Evolutionary conservation across 2,888 invertebrate genomes (phyloP).

Genomic region (Phlogophora meticulosa): DNA sequence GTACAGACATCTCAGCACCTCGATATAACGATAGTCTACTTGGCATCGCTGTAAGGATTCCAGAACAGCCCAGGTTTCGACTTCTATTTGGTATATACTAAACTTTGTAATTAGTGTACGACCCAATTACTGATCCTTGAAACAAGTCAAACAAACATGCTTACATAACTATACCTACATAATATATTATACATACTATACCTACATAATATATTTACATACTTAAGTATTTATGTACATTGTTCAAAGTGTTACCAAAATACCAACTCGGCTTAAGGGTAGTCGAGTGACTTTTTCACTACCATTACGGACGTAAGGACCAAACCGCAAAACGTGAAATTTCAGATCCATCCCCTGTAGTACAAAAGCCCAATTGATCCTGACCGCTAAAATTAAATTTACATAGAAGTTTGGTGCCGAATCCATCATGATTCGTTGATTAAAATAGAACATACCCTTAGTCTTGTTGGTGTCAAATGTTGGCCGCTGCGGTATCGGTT

Average conservation of each 20-base stretch:
- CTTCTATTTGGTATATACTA: too few species aligned
- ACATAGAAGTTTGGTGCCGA: neutral
- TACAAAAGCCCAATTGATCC: conserved; percentile 25
- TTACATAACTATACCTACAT: conserved; percentile 7
- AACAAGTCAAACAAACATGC: neutral
- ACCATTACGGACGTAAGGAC: conserved; percentile 8
- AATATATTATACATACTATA: too few species aligned
- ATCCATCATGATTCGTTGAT: conserved; percentile 8
- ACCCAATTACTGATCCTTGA: too few species aligned
- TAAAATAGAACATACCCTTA: neutral
- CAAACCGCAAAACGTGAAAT: conserved; percentile 27
- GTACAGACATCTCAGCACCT: too few species aligned
- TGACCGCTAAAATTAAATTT: conserved; percentile 1
- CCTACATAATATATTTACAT: too few species aligned
- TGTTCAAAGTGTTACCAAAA: conserved; percentile 16
- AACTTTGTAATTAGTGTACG: too few species aligned
- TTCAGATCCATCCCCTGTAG: conserved; percentile 6
- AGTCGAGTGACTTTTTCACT: conserved; percentile 12
- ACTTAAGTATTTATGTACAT: neutral
- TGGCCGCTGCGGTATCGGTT: neutral
- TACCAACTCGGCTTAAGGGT: conserved; percentile 7
- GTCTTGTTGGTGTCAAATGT: neutral
- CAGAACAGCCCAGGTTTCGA: too few species aligned
- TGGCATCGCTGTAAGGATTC: too few species aligned
- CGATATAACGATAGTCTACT: too few species aligned